Conservation (phyloP, 2,797 vertebrate species). For the Sylvilagus floridanus region DNA sequence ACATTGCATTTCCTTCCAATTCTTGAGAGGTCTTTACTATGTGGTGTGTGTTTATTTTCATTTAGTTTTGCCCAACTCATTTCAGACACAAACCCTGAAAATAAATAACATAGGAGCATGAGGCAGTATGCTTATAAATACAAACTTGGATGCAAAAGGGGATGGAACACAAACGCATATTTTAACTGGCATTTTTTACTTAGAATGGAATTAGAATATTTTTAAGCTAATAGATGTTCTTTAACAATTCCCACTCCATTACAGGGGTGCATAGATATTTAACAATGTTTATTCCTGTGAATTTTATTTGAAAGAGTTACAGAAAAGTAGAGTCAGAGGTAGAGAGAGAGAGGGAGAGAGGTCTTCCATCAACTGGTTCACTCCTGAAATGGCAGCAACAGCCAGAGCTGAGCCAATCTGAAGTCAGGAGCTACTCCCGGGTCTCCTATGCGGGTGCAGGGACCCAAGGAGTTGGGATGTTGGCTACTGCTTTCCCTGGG, state of each 20-base stretch:
- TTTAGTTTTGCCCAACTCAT: not conserved
- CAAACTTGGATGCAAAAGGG: not conserved
- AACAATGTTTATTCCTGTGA: not conserved
- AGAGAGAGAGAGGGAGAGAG: too few species aligned
- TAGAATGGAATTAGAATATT: conserved; percentile 28
- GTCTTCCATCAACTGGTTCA: too few species aligned
- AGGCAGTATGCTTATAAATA: not conserved
- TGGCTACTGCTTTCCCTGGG: too few species aligned
- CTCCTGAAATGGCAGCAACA: too few species aligned
- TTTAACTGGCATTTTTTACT: conserved; percentile 8
- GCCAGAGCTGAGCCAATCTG: too few species aligned
- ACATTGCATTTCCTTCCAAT: not conserved
- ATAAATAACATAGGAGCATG: conserved; percentile 10
- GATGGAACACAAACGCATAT: not conserved
- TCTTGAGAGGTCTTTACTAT: not conserved
- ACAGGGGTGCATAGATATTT: not conserved
- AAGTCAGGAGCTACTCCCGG: too few species aligned
- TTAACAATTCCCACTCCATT: not conserved
- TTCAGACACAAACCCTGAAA: not conserved
- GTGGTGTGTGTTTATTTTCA: not conserved
- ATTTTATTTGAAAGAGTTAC: not conserved
- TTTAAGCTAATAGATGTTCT: not conserved
- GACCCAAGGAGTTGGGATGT: too few species aligned
- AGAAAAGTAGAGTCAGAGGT: too few species aligned
- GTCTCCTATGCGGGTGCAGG: too few species aligned